phyloP scores from a whole-genome alignment of 2,113 vertebrate species.

The Hippocampus zosterae region DNA sequence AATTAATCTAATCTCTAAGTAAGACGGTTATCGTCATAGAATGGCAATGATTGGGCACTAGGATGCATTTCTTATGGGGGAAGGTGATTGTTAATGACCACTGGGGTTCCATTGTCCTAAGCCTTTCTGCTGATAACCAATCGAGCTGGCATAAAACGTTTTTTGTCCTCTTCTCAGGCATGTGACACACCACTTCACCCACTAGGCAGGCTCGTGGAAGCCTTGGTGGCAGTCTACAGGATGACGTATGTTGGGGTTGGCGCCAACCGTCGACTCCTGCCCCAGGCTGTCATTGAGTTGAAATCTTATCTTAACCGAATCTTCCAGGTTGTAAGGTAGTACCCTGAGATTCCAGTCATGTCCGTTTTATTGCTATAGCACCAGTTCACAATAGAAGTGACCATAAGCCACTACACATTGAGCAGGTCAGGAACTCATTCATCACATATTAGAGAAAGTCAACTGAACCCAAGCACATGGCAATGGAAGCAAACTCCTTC shows the following conservation, averaged over 20 bases:
- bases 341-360: neutral
- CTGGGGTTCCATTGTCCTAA: neutral
- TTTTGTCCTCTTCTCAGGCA: conserved; percentile 69
- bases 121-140: neutral
- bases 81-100: neutral
- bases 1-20: no score
- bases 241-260: conserved; percentile 98
- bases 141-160: neutral
- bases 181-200: conserved; percentile 96
- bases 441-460: no score
- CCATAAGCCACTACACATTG: neutral
- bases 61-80: no score
- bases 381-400: neutral
- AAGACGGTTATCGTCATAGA: no score
- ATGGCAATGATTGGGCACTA: no score
- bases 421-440: neutral
- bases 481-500: no score
- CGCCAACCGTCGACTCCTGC: conserved; percentile 88
- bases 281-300: conserved; percentile 92
- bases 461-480: no score
- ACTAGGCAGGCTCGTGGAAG: conserved; percentile 86
- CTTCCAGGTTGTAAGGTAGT: conserved; percentile 87
- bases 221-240: conserved; percentile 89
- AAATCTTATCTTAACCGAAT: conserved; percentile 92
- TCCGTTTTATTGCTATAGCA: neutral